phyloP scores from a whole-genome alignment of 2,888 invertebrate species.

The Synanthedon myopaeformis region DNA sequence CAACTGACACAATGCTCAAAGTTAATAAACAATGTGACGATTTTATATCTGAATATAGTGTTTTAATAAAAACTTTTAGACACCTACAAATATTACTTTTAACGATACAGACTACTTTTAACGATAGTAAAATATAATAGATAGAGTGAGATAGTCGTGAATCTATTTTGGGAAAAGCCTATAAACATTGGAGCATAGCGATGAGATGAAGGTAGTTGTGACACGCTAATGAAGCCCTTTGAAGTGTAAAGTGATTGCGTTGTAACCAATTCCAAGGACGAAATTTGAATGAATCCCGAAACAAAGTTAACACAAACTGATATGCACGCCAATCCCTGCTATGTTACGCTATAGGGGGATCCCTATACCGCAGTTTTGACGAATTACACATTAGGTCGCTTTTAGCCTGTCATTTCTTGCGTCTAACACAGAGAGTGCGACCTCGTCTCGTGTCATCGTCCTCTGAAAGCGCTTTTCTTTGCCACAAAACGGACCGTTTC shows the following conservation, averaged over 20 bases:
- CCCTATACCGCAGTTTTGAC: slow-evolving; percentile 39
- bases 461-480: slow-evolving; percentile 69
- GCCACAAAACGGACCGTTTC: slow-evolving; percentile 68
- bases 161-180: background rate
- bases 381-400: slow-evolving; percentile 61
- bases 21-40: no score
- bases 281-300: slow-evolving; percentile 32
- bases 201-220: slow-evolving; percentile 12
- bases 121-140: no score
- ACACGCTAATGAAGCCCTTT: slow-evolving; percentile 26
- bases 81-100: no score
- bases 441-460: slow-evolving; percentile 70
- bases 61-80: no score
- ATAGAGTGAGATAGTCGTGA: no score
- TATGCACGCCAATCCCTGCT: slow-evolving; percentile 13
- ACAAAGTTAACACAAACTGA: slow-evolving; percentile 18
- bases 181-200: no score
- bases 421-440: slow-evolving; percentile 61
- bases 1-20: no score
- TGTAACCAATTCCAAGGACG: slow-evolving; percentile 28
- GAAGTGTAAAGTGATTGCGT: slow-evolving; percentile 40
- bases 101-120: no score
- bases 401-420: slow-evolving; percentile 57
- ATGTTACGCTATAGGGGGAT: slow-evolving; percentile 7
- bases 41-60: no score